Evolutionary conservation across 1,140 invertebrate genomes (phyloP).

Genomic region (Araneus ventricosus): DNA sequence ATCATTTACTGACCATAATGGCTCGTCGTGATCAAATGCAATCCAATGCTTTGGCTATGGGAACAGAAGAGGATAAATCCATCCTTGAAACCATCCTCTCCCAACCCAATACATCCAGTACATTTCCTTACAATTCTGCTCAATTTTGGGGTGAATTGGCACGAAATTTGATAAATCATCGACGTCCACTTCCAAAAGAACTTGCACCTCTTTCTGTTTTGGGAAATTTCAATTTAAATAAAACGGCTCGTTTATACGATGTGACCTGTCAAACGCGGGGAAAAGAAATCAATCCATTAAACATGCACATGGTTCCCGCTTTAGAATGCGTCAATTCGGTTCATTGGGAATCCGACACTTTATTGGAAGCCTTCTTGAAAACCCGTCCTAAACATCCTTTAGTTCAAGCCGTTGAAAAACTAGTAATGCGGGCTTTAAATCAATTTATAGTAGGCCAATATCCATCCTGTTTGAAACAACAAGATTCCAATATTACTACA

Average conservation of each 20-base stretch:
- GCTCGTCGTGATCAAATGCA: too few species aligned
- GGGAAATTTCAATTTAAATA: neutral
- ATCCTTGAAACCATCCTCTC: neutral
- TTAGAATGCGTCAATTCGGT: conserved; percentile 3
- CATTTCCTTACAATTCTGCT: neutral
- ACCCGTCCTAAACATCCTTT: neutral
- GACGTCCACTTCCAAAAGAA: conserved; percentile 19
- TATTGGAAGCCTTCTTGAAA: neutral
- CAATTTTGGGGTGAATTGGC: conserved; percentile 47
- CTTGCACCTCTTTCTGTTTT: too few species aligned
- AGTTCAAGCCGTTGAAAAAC: neutral
- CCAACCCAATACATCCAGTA: neutral
- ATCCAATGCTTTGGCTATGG: neutral
- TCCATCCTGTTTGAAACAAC: neutral
- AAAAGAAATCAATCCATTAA: neutral
- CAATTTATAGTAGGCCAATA: neutral
- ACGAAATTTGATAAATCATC: neutral
- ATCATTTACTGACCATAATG: neutral
- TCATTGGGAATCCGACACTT: neutral
- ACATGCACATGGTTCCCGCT: neutral
- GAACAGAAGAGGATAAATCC: neutral
- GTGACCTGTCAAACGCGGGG: neutral
- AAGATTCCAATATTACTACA: neutral
- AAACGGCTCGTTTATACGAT: neutral
- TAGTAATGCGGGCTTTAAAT: neutral